Evolutionary conservation across 2,113 vertebrate species (phyloP).

Genomic region (Labeo rohita): DNA sequence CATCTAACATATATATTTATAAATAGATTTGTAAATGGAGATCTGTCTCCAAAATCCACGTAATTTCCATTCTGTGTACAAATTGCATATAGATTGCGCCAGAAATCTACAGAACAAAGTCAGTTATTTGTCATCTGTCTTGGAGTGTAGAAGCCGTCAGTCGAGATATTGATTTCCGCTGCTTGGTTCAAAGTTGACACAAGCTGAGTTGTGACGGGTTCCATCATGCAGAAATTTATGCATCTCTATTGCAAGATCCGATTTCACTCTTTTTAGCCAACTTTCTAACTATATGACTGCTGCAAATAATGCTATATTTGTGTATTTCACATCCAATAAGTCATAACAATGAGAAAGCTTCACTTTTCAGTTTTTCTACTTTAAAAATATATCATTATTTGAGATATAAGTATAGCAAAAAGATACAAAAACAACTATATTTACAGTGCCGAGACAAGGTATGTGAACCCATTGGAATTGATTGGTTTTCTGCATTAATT

Average conservation of each 20-base stretch:
- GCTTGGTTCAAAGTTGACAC: background rate
- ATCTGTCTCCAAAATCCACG: constrained; percentile 7
- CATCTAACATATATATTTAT: background rate
- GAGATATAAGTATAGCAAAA: background rate
- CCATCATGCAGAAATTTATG: background rate
- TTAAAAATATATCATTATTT: background rate
- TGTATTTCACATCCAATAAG: too few species aligned
- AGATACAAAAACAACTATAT: background rate
- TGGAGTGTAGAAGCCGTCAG: background rate
- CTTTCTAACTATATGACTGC: background rate
- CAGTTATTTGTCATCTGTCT: background rate
- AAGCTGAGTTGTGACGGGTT: background rate
- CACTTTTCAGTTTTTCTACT: too few species aligned
- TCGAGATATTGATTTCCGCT: constrained; percentile 12
- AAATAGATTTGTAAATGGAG: background rate
- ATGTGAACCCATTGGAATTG: background rate
- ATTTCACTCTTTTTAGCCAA: background rate
- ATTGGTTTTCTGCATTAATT: background rate
- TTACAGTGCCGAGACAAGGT: background rate
- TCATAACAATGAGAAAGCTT: too few species aligned
- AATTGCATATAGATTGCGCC: background rate
- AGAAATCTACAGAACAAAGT: background rate
- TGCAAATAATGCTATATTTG: background rate
- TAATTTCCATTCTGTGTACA: background rate
- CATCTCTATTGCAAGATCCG: background rate